Evolutionary conservation across 2,888 invertebrate species (phyloP).

Genomic region (Luffia ferchaultella): DNA sequence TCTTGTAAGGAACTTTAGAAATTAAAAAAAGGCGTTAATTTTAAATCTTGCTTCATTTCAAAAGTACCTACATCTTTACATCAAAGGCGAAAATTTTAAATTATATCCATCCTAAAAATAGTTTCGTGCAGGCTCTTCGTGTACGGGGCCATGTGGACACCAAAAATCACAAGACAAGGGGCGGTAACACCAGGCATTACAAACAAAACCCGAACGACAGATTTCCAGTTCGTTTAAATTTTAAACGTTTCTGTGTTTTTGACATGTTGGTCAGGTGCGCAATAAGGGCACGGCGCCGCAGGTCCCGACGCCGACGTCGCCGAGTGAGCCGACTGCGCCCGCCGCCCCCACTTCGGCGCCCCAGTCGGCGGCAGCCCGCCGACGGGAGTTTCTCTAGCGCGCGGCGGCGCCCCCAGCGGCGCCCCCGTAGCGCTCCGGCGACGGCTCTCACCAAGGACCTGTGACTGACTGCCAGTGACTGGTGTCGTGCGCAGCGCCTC

Average conservation of each 20-base stretch:
- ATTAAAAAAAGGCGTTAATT: no score
- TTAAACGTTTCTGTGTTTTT: neutral
- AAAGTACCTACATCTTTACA: no score
- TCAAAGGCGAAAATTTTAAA: no score
- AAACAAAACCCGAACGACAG: no score
- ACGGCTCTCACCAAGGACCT: conserved; percentile 2
- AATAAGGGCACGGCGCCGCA: conserved; percentile 46
- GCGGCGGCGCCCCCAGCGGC: conserved; percentile 26
- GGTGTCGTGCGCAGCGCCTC: conserved; percentile 3
- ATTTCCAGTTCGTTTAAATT: no score
- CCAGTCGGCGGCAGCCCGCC: conserved; percentile 1
- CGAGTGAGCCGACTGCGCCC: conserved; percentile 7
- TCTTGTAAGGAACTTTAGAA: no score
- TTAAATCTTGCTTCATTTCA: no score
- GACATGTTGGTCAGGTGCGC: conserved; percentile 28
- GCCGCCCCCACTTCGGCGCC: neutral
- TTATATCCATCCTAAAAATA: no score
- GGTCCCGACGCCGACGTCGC: conserved; percentile 40
- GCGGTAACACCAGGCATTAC: no score
- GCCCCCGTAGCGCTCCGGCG: conserved; percentile 15
- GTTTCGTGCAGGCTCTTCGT: no score
- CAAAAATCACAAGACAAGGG: no score
- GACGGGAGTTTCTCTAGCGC: neutral
- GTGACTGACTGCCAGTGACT: conserved; percentile 12
- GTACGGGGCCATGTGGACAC: no score